Evolutionary conservation across 2,113 vertebrate species (phyloP), one percentile per base, ranked within the genome.

Genomic region (Acanthisitta chloris): DNA sequence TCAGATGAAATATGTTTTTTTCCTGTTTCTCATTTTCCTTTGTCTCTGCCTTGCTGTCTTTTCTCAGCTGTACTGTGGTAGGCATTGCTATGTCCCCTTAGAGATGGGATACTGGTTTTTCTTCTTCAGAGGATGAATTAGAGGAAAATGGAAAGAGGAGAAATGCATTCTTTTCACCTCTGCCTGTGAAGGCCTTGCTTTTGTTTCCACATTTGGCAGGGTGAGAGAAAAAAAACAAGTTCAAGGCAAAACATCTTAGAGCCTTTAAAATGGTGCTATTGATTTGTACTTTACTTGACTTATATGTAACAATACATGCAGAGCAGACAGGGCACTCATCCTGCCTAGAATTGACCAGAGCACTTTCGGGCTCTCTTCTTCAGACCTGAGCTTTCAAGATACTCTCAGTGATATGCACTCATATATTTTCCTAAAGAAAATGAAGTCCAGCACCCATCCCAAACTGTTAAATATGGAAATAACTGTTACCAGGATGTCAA

Each of bases 221-320:
- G 21, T 5, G 8, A 86, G 46, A 86, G 45, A 34, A 66, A 28
- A 23, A 81, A 38, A 61, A 58, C 26, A 36, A 71, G 21, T 67
- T 79, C 48, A 81, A 81, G 70, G 61, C 29, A 69, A 66, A 74
- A 51, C 24, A 59, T 71, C 36, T 62, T 31, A 42, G 46, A 89
- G 73, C 23, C 34, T 89, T 93, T 81, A 74, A 91, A 87, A 55
- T 6, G 10, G 18, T 67, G 33, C 43, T 76, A 26, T 85, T 94
- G 70, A 74, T 85, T 67, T 79, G 34, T 81, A 26, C 51, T 84
- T 93, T 61, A 38, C 14, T 46, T 89, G 65, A 43, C 12, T 76
- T 82, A 29, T 2, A 21, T 0, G 1, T 83, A 74, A 54, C 38
- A 57, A 58, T 17, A 36, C 38, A 28, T 31, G 17, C 4, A 10